Percentiles rank a stretch among this genome's conserved stretches.
These are phyloP conservation scores for Eubasilissa splendida DNA, from an alignment of 2,888 invertebrate genomes.

Conservation along the genomic window DNA sequence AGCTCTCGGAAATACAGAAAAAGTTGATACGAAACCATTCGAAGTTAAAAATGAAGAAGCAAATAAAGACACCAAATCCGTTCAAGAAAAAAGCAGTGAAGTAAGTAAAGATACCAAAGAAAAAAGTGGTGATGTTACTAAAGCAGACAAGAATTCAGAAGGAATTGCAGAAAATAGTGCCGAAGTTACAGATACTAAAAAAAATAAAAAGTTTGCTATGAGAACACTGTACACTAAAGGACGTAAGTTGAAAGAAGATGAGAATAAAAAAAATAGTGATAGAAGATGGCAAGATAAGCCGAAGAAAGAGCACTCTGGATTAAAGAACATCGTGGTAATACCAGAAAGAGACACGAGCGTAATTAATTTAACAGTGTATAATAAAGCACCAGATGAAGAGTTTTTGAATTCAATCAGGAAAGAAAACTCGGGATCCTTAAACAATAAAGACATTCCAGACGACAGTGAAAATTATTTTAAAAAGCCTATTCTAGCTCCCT, in stretches of 20 bases:
- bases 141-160: not conserved
- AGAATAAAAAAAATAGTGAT: too few relatives aligned
- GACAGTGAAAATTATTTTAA: too few relatives aligned
- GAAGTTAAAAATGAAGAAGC: not conserved
- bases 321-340: not conserved
- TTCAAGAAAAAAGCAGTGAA: not conserved
- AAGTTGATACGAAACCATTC: not conserved
- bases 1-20: too few relatives aligned
- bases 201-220: too few relatives aligned
- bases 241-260: too few relatives aligned
- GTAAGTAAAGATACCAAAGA: not conserved
- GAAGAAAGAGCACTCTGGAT: not conserved
- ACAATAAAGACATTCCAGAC: too few relatives aligned
- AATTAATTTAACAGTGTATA: conserved; percentile 1
- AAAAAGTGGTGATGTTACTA: not conserved
- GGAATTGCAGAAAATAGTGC: too few relatives aligned
- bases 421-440: too few relatives aligned
- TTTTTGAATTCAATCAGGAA: not conserved
- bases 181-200: too few relatives aligned
- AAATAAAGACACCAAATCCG: not conserved
- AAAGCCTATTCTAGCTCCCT: too few relatives aligned
- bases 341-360: not conserved
- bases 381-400: not conserved
- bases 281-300: not conserved
- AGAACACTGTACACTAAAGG: too few relatives aligned